A percentile compares a stretch with the other conserved stretches of the same genome.
Conservation (phyloP, 2,888 invertebrate species). For the Venusia cambrica region DNA sequence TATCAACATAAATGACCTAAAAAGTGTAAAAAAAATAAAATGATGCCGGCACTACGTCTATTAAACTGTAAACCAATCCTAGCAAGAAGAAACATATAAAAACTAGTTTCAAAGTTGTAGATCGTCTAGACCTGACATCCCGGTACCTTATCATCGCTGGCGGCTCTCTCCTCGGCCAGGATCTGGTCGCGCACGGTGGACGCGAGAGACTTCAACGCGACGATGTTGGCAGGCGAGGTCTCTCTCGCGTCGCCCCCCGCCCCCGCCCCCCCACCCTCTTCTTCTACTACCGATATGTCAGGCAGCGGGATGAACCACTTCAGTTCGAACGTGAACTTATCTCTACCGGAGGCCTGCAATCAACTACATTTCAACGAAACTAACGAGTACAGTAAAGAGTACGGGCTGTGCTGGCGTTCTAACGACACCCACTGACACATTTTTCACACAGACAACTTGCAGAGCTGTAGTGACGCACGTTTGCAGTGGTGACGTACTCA, state of each 20-base stretch:
- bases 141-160: slow-evolving; percentile 82
- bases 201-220: slow-evolving; percentile 91
- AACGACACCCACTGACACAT: too few species aligned
- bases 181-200: slow-evolving; percentile 93
- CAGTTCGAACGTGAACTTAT: slow-evolving; percentile 94
- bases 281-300: slow-evolving; percentile 88
- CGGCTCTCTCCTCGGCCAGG: slow-evolving; percentile 87
- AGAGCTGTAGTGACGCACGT: too few species aligned
- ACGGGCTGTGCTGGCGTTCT: too few species aligned
- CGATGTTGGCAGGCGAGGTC: slow-evolving; percentile 90
- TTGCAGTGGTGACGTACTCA: too few species aligned
- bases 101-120: too few species aligned
- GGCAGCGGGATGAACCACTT: slow-evolving; percentile 96
- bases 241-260: slow-evolving; percentile 69
- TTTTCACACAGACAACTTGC: too few species aligned
- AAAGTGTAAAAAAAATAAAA: too few species aligned
- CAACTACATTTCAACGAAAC: background rate
- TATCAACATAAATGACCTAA: too few species aligned
- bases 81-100: too few species aligned
- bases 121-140: too few species aligned
- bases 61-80: too few species aligned
- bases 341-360: slow-evolving; percentile 87
- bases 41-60: too few species aligned
- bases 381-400: background rate
- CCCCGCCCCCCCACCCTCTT: slow-evolving; percentile 75